These are phyloP conservation scores for Zosterops lateralis DNA, from an alignment of 2,113 vertebrate genomes.

Conservation along the genomic window DNA sequence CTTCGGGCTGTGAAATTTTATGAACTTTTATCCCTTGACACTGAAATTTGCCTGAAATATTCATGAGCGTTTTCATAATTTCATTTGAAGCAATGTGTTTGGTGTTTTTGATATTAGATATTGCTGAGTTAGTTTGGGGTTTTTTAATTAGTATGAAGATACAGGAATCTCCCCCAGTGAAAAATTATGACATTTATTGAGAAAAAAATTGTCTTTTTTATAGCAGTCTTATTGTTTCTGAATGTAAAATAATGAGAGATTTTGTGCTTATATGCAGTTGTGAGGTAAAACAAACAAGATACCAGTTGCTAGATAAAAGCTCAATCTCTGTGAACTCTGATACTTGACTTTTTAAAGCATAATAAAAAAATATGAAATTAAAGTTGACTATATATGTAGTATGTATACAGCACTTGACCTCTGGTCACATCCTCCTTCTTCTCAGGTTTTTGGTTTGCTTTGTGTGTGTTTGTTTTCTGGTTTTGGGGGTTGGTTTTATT, in stretches of 20 bases:
- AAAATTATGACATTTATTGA: background rate
- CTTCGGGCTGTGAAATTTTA: conserved; percentile 23
- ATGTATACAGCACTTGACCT: background rate
- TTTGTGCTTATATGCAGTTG: background rate
- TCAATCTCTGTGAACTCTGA: background rate
- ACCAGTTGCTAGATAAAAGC: background rate
- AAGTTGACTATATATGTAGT: background rate
- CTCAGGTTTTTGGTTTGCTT: background rate
- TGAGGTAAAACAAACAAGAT: background rate
- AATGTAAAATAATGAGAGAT: background rate
- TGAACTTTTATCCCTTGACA: background rate
- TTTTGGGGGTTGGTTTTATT: background rate
- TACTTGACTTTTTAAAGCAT: background rate
- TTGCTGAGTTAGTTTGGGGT: background rate
- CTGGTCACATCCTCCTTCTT: background rate
- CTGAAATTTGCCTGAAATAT: conserved; percentile 6
- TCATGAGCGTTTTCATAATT: background rate
- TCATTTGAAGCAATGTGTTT: background rate
- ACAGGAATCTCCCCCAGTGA: background rate
- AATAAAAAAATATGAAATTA: background rate
- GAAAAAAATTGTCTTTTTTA: background rate
- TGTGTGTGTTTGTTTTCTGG: background rate
- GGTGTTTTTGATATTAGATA: background rate
- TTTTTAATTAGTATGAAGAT: background rate
- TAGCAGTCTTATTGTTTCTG: background rate